Conservation (phyloP, 2,888 invertebrate genomes). For the Sepiola atlantica region DNA sequence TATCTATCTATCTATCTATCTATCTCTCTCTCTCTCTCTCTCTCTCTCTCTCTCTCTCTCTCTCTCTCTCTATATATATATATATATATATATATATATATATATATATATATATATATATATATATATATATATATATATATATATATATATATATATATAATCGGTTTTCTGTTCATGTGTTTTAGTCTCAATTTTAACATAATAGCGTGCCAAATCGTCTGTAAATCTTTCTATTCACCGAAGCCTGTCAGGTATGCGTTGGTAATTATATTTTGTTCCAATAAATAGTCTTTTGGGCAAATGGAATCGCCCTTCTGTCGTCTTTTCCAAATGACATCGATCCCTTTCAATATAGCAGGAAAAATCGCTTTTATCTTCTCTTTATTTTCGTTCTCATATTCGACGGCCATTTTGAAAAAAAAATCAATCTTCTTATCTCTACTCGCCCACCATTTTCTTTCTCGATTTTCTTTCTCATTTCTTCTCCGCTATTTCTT, state of each 20-base stretch:
- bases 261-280: neutral
- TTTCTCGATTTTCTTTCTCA: no score
- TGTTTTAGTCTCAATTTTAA: neutral
- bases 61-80: no score
- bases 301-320: neutral
- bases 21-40: no score
- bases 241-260: neutral
- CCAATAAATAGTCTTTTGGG: neutral
- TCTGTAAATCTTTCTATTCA: neutral
- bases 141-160: neutral
- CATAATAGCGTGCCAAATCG: neutral
- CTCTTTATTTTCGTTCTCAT: no score
- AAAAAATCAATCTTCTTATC: no score
- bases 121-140: neutral
- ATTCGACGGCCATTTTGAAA: neutral
- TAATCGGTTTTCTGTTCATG: neutral
- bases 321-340: neutral
- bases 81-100: no score
- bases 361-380: neutral
- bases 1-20: no score
- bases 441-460: no score
- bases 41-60: no score
- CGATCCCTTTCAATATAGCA: neutral
- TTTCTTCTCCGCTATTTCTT: no score
- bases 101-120: neutral